Evolutionary conservation across 1,140 invertebrate genomes (phyloP).

Genomic region (Drosophila takahashii): DNA sequence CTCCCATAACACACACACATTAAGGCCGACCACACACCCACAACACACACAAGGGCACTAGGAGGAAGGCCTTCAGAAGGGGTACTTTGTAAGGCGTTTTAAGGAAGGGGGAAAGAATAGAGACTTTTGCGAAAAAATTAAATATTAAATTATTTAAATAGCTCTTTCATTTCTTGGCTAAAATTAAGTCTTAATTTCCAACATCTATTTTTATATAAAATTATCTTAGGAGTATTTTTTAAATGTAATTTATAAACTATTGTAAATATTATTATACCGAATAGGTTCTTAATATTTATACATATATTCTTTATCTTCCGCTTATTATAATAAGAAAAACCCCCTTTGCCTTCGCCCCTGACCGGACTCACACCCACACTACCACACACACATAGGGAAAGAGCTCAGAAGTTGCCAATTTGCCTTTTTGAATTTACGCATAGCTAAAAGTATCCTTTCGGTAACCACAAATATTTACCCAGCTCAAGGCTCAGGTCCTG

Average conservation of each 20-base stretch:
- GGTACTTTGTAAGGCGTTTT: neutral
- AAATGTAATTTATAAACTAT: too few species aligned
- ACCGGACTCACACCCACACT: neutral
- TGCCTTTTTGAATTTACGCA: constrained; percentile 84
- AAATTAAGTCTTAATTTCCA: too few species aligned
- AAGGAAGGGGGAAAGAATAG: too few species aligned
- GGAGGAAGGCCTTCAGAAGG: neutral
- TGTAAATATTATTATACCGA: too few species aligned
- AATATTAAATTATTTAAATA: too few species aligned
- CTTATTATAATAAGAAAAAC: too few species aligned
- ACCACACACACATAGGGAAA: neutral
- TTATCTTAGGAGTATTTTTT: too few species aligned
- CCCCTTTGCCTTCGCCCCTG: neutral
- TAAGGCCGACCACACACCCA: constrained; percentile 6
- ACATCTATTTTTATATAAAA: too few species aligned
- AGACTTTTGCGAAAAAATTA: too few species aligned
- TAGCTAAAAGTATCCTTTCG: constrained; percentile 82
- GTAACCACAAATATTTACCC: constrained; percentile 83
- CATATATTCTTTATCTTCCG: too few species aligned
- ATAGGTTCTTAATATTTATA: too few species aligned
- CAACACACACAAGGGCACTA: constrained; percentile 3
- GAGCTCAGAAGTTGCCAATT: constrained; percentile 77
- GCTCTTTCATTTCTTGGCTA: too few species aligned
- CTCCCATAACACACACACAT: constrained; percentile 11
- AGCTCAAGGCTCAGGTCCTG: constrained; percentile 83